These are phyloP conservation scores for Neogale vison DNA, from an alignment of 2,113 vertebrate genomes.

Conservation along the genomic window DNA sequence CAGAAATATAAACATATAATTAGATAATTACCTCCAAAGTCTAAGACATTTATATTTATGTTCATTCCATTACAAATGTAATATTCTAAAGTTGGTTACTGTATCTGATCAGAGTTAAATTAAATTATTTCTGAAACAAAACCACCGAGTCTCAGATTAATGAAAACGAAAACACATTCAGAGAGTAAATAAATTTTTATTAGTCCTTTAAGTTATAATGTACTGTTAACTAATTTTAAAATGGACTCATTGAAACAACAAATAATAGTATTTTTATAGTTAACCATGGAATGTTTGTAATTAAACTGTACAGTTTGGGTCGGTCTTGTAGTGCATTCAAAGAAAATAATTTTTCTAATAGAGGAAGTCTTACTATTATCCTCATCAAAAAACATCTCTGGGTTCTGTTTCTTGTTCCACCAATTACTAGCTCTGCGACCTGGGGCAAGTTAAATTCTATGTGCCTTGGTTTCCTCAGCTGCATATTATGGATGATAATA, in stretches of 20 bases:
- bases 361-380: background rate
- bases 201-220: background rate
- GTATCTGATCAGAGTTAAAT: slow-evolving; percentile 33
- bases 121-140: slow-evolving; percentile 61
- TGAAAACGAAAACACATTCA: slow-evolving; percentile 31
- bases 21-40: slow-evolving; percentile 49
- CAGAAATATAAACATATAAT: slow-evolving; percentile 59
- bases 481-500: slow-evolving; percentile 30
- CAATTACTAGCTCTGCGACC: background rate
- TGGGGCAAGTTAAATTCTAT: background rate
- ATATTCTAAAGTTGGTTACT: slow-evolving; percentile 33
- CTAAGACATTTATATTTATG: slow-evolving; percentile 33
- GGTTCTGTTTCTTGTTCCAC: background rate
- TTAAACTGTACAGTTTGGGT: background rate
- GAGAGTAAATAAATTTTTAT: slow-evolving; percentile 44
- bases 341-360: slow-evolving; percentile 30
- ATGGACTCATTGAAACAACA: background rate
- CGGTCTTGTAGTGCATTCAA: background rate
- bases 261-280: slow-evolving; percentile 25
- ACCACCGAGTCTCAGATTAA: slow-evolving; percentile 43
- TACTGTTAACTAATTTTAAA: slow-evolving; percentile 55
- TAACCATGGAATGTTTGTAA: slow-evolving; percentile 10
- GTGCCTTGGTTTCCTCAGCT: background rate
- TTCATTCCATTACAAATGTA: slow-evolving; percentile 41
- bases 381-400: slow-evolving; percentile 11